phyloP scores from a whole-genome alignment of 2,797 vertebrate species.

The Etheostoma nigrum region DNA sequence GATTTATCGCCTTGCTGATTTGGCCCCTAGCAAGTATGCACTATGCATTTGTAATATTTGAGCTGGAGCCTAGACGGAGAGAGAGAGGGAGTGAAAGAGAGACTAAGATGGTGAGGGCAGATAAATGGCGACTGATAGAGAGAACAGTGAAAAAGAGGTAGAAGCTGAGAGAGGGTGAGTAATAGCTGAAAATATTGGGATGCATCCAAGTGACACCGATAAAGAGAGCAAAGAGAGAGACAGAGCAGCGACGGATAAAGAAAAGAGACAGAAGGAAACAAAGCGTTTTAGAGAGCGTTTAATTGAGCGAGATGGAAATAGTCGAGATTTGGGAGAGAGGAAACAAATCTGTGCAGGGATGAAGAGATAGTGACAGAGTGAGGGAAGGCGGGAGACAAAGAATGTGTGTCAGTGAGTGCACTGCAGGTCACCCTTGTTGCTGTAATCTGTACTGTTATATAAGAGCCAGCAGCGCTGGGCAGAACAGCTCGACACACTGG shows the following conservation, averaged over 20 bases:
- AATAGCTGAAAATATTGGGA: slow-evolving; percentile 49
- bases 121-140: slow-evolving; percentile 44
- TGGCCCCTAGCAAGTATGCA: slow-evolving; percentile 71
- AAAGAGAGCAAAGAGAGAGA: slow-evolving; percentile 48
- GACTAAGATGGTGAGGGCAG: slow-evolving; percentile 40
- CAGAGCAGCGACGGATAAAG: slow-evolving; percentile 45
- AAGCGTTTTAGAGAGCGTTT: slow-evolving; percentile 61
- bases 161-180: slow-evolving; percentile 31
- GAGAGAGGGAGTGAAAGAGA: slow-evolving; percentile 25
- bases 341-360: slow-evolving; percentile 15
- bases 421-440: slow-evolving; percentile 60
- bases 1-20: slow-evolving; percentile 76
- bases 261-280: slow-evolving; percentile 60
- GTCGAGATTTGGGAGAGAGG: slow-evolving; percentile 21
- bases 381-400: slow-evolving; percentile 27
- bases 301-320: slow-evolving; percentile 62
- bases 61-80: slow-evolving; percentile 55
- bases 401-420: slow-evolving; percentile 65
- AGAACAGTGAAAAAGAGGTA: slow-evolving; percentile 30
- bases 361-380: slow-evolving; percentile 40
- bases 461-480: slow-evolving; percentile 56
- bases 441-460: slow-evolving; percentile 66
- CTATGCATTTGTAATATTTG: slow-evolving; percentile 71
- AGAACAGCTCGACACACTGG: slow-evolving; percentile 47
- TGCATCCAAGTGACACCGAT: slow-evolving; percentile 63